Evolutionary conservation across 2,113 vertebrate species (phyloP), one percentile per base, ranked within the genome.

Genomic region (Argyrosomus japonicus): DNA sequence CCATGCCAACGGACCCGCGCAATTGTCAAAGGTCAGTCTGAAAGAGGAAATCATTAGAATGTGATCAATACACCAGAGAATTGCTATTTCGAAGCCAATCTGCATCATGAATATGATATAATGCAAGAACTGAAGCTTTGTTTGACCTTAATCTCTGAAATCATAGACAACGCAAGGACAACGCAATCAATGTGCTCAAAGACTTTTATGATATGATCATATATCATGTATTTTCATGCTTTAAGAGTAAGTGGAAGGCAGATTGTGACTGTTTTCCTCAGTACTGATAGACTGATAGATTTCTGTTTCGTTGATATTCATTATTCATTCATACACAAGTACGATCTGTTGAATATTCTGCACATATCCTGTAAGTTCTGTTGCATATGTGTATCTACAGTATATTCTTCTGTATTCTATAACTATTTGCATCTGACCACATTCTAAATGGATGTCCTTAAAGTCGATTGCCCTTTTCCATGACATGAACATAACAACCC

Each of bases 21-120:
- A 23, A 51, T 74, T 53, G 82, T 94, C 78, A 96, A 92, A 95
- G 95, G 95, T 96, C 64, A 93, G 92, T 64, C 19, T 47, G 19
- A 53, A 12, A n/a, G 21, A 25, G 21, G 77, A 87, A 85, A 78
- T 76, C 4, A 27, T 56, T 79, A 23, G 2, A 18, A n/a, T 63
- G 40, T 23, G 47, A 79, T 91, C 75, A 67, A 58, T 71, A 51
- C 29, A 40, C 67, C 32, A 70, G 5, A 72, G 64, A 67, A 40
- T 1, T 48, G 48, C 48, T 60, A 18, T 48, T 43, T 56, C 2
- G 0, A 12, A 21, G 19, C 1, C 14, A 43, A 36, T 67, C 60
- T 29, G 67, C 43, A 61, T 85, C 10, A 43, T 32, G 53, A 6
- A 21, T 43, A 29, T 61, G 15, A 54, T 53, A 5, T 45, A 14